A percentile compares a stretch with the other conserved stretches of the same genome.
Conservation (phyloP, 2,888 invertebrate genomes). For the Brenthis ino region DNA sequence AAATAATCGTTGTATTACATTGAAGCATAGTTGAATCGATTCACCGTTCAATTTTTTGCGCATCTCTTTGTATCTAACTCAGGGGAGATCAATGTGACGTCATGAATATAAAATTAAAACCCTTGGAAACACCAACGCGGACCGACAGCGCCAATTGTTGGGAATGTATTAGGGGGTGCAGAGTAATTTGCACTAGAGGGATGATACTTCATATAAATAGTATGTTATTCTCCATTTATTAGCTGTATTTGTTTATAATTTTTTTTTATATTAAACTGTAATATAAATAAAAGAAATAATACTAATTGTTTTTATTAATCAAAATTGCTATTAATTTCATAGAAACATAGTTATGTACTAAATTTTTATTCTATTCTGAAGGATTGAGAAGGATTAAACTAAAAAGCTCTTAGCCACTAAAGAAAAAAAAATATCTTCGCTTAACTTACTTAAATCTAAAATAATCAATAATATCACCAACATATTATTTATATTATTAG, state of each 20-base stretch:
- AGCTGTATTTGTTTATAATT: background rate
- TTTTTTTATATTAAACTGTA: no score
- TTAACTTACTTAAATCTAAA: no score
- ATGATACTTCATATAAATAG: slow-evolving; percentile 10
- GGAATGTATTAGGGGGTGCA: slow-evolving; percentile 52
- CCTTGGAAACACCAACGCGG: slow-evolving; percentile 66
- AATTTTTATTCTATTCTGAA: no score
- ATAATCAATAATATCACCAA: no score
- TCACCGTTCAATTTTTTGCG: slow-evolving; percentile 26
- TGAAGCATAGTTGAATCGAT: slow-evolving; percentile 22
- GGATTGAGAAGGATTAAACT: no score
- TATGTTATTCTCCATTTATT: background rate
- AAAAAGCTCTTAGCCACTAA: no score
- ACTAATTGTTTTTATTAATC: no score
- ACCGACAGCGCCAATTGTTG: slow-evolving; percentile 70
- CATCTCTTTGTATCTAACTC: slow-evolving; percentile 54
- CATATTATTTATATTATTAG: no score
- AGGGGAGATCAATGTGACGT: slow-evolving; percentile 76
- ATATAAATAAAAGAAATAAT: no score
- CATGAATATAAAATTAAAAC: slow-evolving; percentile 80
- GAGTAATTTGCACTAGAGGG: slow-evolving; percentile 23
- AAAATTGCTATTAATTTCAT: no score
- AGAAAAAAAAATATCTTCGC: no score
- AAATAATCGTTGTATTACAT: slow-evolving; percentile 18
- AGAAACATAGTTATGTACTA: no score